Percentiles rank a stretch among this genome's conserved stretches.
Evolutionary conservation across 35 echinoderm and acorn worm species (phyloP).

Genomic region (Holothuria glaberrima): DNA sequence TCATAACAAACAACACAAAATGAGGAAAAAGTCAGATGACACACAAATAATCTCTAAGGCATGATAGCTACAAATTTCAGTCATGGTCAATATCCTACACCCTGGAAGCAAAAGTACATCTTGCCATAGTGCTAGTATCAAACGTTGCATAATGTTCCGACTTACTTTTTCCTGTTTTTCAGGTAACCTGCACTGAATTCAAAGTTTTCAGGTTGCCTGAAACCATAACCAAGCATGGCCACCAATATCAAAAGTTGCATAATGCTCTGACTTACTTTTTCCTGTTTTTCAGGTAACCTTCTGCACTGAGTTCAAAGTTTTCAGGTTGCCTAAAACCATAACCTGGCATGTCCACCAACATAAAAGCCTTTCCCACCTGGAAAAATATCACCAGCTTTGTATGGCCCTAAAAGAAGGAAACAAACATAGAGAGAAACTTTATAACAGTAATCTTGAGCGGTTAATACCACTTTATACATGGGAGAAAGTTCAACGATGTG

Average conservation of each 20-base stretch:
- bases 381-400: conserved; percentile 87
- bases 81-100: too few relatives aligned
- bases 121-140: too few relatives aligned
- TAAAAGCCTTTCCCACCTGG: conserved; percentile 66
- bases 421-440: background rate
- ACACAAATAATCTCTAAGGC: too few relatives aligned
- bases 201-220: conserved; percentile 87
- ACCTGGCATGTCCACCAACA: conserved; percentile 88
- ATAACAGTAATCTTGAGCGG: too few relatives aligned
- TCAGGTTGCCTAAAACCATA: conserved; percentile 83
- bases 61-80: too few relatives aligned
- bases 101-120: too few relatives aligned
- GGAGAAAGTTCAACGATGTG: too few relatives aligned
- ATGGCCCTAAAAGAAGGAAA: conserved; percentile 72
- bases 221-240: conserved; percentile 89
- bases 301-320: conserved; percentile 84
- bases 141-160: background rate
- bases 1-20: too few relatives aligned
- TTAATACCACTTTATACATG: too few relatives aligned
- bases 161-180: conserved; percentile 60
- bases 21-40: too few relatives aligned
- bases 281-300: conserved; percentile 74
- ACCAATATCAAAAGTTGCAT: conserved; percentile 85
- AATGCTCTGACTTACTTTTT: conserved; percentile 69
- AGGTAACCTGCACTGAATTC: conserved; percentile 74